Base-by-base conservation (phyloP, 2,113 vertebrate genomes). In the Macquaria ambigua region DNA sequence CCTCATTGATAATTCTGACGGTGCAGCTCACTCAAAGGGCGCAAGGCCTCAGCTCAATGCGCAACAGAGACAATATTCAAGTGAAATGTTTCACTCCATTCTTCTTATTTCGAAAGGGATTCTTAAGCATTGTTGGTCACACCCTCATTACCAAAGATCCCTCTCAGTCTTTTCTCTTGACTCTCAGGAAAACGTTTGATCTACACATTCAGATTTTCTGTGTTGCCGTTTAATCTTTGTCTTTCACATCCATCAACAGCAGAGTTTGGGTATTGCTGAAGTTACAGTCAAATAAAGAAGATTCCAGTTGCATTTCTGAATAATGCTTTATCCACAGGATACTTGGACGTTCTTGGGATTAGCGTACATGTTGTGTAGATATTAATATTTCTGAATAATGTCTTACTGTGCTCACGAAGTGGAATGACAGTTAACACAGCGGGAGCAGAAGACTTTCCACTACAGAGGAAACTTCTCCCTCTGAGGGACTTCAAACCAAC, bases 1-100 rank as follows among this genome's bases (percentile, higher is more conserved):
- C 53, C 71, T 90, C 74, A 82, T 88, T 88, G 90, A 89, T 86
- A 87, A 88, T 92, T 87, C 87, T 81, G 64, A 83, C 2, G 23
- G 77, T 78, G 81, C 48, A 79, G 41, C 76, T 75, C 58, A 69
- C 77, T 87, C 58, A 87, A 81, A 89, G 88, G 89, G 37, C 75
- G 83, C 58, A 0, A 37, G 71, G 59, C 74, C 70, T 78, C 82
- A 75, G 77, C 86, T 88, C 86, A 34, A 67, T 90, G 82, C 87
- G 83, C 83, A 86, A 79, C 48, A 73, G 10, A 88, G 18, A 73
- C 34, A 37, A 59, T 80, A 64, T 81, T 76, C 67, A 31, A 67
- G 69, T 88, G 39, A 71, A 75, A 74, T 37, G 31, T 84, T 84
- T 69, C 20, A 7, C 50, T 28, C 28, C 37, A 66, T 70, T 70